Evolutionary conservation across 2,888 invertebrate species (phyloP), one percentile per base, ranked within the genome.

Genomic region (Rutpela maculata): DNA sequence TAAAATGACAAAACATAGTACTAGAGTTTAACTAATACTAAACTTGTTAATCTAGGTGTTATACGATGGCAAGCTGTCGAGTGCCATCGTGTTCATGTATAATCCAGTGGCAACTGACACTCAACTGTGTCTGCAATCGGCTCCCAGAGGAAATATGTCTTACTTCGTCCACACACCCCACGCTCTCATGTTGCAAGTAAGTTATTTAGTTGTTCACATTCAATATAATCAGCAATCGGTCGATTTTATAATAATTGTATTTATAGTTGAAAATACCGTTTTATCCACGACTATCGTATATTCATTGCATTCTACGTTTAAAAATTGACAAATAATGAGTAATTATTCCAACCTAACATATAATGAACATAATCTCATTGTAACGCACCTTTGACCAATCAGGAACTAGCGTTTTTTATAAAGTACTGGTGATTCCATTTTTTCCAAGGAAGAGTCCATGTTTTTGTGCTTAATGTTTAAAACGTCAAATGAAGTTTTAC

Each of bases 81-180:
- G 95, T 87, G 97, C 97, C 83, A 97, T 99, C 89, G 98, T 99
- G 88, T 99, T 99, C 92, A 98, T 99, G 97, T 99, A 99, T 93
- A 99, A 99, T 91, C 99, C 99, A 80, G 99, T 99, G 87, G 99
- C 99, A 81, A 99, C 99, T 82, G 99, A 99, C 91, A 97, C 98
- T 83, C 99, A 99, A 91, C 93, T 99, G 81, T 99, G 99, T 91
- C 93, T 99, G 84, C 99, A 99, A 91, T 98, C 98, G 67, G 98
- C 99, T 84, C 99, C 99, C 75, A 99, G 99, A 91, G 98, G 98
- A 88, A 99, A 98, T 91, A 93, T 96, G 86, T 97, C 98, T 83
- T 98, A 97, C 92, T 99, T 99, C 93, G 98, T 99, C 88, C 99
- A 99, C 92, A 98, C 98, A 83, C 99, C 99, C 73, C 99, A 99